Percentiles rank a stretch among this genome's conserved stretches.
These are phyloP conservation scores for Corythucha ciliata DNA, from an alignment of 2,888 invertebrate species.

Conservation along the genomic window DNA sequence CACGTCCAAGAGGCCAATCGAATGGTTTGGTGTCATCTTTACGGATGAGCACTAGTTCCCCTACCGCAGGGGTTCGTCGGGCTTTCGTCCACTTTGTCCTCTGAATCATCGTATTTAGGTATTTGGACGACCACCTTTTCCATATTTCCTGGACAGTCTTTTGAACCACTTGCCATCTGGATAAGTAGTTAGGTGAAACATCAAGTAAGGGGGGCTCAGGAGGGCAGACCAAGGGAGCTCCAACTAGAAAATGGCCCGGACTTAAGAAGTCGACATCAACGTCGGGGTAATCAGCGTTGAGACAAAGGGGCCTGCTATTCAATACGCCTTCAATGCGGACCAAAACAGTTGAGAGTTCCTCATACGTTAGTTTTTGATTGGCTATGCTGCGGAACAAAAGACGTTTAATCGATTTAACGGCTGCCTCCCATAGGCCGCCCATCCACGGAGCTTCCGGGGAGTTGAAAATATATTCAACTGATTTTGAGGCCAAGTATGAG, in stretches of 20 bases:
- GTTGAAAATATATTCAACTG: not conserved
- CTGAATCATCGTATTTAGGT: constrained; percentile 15
- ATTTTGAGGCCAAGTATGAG: not conserved
- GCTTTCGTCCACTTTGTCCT: constrained; percentile 9
- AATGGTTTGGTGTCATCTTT: constrained; percentile 3
- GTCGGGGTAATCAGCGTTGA: not conserved
- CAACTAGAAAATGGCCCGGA: not conserved
- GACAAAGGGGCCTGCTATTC: constrained; percentile 7
- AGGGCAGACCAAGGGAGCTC: not conserved
- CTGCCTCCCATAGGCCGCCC: constrained; percentile 10
- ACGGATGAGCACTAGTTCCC: constrained; percentile 2
- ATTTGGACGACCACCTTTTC: constrained; percentile 8
- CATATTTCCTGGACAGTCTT: constrained; percentile 10
- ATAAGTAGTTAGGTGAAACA: not conserved
- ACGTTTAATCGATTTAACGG: not conserved
- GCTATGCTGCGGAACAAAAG: not conserved
- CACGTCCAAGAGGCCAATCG: constrained; percentile 7
- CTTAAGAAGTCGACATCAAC: not conserved
- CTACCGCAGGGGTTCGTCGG: not conserved
- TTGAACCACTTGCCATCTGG: constrained; percentile 4
- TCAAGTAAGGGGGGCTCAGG: not conserved
- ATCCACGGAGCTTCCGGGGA: not conserved
- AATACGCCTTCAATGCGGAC: not conserved
- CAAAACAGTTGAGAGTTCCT: constrained; percentile 3
- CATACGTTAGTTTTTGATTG: constrained; percentile 1